A percentile compares a stretch with the other conserved stretches of the same genome.
Conservation (phyloP, 2,113 vertebrate species). For the Oenanthe oenanthe region DNA sequence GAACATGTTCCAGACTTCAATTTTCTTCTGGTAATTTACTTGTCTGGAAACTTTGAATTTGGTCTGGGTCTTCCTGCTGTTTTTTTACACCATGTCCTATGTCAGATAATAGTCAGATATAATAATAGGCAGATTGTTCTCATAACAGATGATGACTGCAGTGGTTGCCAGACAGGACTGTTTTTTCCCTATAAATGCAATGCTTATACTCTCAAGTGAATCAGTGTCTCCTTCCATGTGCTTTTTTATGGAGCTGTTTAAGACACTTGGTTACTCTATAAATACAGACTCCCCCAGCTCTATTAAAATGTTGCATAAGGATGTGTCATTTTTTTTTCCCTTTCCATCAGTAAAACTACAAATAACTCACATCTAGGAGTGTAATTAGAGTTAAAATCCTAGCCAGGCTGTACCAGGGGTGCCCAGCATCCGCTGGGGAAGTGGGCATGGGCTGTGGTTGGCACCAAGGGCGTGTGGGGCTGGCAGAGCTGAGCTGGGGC, state of each 20-base stretch:
- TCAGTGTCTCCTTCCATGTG: background rate
- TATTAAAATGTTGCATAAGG: background rate
- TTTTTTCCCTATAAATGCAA: background rate
- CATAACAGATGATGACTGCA: background rate
- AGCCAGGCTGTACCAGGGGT: background rate
- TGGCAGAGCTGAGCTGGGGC: background rate
- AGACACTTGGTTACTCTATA: background rate
- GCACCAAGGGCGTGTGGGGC: background rate
- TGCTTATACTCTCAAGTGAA: background rate
- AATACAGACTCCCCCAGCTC: background rate
- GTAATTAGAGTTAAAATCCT: background rate
- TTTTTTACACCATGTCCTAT: background rate
- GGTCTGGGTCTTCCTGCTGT: background rate
- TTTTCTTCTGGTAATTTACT: background rate
- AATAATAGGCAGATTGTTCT: background rate
- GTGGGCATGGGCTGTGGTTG: background rate
- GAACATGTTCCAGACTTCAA: background rate
- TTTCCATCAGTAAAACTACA: background rate
- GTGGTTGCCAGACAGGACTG: background rate
- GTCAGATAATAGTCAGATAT: background rate
- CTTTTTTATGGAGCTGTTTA: conserved; percentile 23
- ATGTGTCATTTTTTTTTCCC: background rate
- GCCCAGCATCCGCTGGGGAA: background rate
- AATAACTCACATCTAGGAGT: background rate
- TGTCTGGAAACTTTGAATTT: background rate